These are phyloP conservation scores for Antheraea mylitta DNA, from an alignment of 1,140 invertebrate species.

Conservation along the genomic window DNA sequence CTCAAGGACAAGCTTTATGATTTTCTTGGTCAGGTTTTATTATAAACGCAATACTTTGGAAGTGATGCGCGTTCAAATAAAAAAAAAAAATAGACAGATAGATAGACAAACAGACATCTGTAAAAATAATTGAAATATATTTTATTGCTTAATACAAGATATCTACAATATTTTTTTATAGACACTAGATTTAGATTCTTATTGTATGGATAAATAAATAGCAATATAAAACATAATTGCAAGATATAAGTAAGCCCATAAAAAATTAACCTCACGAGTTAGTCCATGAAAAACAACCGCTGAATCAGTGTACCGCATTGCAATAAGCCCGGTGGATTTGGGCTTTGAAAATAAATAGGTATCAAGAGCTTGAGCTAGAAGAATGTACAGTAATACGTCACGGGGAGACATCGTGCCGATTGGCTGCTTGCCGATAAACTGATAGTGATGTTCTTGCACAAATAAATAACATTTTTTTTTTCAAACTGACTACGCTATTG, in stretches of 20 bases:
- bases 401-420: slow-evolving; percentile 40
- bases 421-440: slow-evolving; percentile 46
- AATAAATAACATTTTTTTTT: not conserved
- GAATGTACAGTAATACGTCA: slow-evolving; percentile 65
- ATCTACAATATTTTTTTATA: too few relatives aligned
- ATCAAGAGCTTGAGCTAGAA: slow-evolving; percentile 41
- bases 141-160: too few relatives aligned
- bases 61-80: too few relatives aligned
- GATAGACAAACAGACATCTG: too few relatives aligned
- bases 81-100: too few relatives aligned
- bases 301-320: slow-evolving; percentile 10
- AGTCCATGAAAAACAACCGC: not conserved
- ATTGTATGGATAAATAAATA: too few relatives aligned
- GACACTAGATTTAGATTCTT: too few relatives aligned
- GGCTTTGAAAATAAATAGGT: slow-evolving; percentile 52
- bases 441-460: slow-evolving; percentile 30
- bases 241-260: not conserved
- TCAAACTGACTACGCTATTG: too few relatives aligned
- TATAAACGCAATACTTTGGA: too few relatives aligned
- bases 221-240: not conserved
- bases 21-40: too few relatives aligned
- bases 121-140: too few relatives aligned
- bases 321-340: slow-evolving; percentile 43
- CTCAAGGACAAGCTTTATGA: too few relatives aligned
- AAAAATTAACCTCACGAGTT: not conserved